phyloP scores from a whole-genome alignment of 2,113 vertebrate genomes.

The Uria aalge region DNA sequence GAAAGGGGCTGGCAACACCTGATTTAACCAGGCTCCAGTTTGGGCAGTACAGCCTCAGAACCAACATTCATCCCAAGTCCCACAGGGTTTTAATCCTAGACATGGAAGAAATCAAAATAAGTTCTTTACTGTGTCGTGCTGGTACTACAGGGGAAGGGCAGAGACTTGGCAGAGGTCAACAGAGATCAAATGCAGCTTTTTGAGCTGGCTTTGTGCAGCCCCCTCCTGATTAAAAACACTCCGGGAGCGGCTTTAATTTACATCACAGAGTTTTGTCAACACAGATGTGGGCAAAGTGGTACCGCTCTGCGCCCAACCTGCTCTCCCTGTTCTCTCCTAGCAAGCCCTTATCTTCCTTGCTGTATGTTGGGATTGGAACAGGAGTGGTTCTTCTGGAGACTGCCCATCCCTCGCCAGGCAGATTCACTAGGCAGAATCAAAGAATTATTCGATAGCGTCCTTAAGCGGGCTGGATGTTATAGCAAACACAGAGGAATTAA shows the following conservation, averaged over 20 bases:
- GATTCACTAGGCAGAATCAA: background rate
- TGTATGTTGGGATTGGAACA: background rate
- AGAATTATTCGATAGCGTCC: background rate
- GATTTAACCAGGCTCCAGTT: background rate
- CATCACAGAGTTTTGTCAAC: background rate
- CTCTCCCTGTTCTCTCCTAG: background rate
- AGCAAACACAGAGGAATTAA: background rate
- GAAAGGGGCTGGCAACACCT: background rate
- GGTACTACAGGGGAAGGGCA: background rate
- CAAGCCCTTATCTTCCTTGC: background rate
- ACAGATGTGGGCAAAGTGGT: fast-evolving
- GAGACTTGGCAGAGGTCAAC: background rate
- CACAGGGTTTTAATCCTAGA: background rate
- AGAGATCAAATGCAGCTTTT: background rate
- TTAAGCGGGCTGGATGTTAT: background rate
- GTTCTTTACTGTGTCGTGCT: background rate
- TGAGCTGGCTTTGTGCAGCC: background rate
- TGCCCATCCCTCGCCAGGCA: background rate
- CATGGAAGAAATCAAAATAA: background rate
- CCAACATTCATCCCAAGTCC: background rate
- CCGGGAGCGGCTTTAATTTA: background rate
- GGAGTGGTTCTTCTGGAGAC: background rate
- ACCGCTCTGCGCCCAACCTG: background rate
- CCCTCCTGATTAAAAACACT: background rate
- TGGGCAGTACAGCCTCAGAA: background rate